Base-by-base conservation (phyloP, 2,888 invertebrate genomes). In the Hirtodrosophila cameraria region DNA sequence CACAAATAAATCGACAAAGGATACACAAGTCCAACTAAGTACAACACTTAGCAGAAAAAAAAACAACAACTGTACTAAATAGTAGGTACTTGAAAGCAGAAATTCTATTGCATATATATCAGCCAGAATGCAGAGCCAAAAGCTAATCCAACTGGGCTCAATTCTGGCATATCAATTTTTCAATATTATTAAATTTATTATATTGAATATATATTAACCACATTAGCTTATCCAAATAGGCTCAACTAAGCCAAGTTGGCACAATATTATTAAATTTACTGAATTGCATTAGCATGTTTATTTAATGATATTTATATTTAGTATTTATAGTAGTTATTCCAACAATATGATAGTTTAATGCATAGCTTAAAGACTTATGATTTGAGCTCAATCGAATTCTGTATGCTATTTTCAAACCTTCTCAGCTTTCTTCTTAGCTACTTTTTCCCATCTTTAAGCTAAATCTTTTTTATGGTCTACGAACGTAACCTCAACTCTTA, bases 1-100 rank as follows among this genome's bases (percentile, higher is more conserved):
- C 63, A 55, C 73, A 86, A 80, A 86, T 80, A 86, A 86, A 80
- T 80, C 80, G 80, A 54, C 80, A 63, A 75, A 62, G 76, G 61
- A 66, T 58, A 55, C 63, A 30, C 63, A 30, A 30, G 33, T 35
- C 35, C 39, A 42, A 27, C 36, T 27, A 35, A 49, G n/a, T n/a
- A 42, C 41, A 48, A 43, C 64, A 62, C 39, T 59, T 45, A 39
- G 27, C 15, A 46, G 11, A 33, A 39, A 31, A 18, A 58, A 49
- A 41, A 25, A 30, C n/a, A 58, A 18, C 18, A 43, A 55, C 50
- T 45, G 54, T 36, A 39, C 11, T 36, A 31, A 48, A 43, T 58
- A 35, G 11, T 5, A 43, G 15, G 18, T 18, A 36, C 48, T 64
- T 65, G 38, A 50, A 36, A 50, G 13, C 39, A 42, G n/a, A 30